phyloP scores from a whole-genome alignment of 2,797 vertebrate genomes.

The Allobates femoralis region DNA sequence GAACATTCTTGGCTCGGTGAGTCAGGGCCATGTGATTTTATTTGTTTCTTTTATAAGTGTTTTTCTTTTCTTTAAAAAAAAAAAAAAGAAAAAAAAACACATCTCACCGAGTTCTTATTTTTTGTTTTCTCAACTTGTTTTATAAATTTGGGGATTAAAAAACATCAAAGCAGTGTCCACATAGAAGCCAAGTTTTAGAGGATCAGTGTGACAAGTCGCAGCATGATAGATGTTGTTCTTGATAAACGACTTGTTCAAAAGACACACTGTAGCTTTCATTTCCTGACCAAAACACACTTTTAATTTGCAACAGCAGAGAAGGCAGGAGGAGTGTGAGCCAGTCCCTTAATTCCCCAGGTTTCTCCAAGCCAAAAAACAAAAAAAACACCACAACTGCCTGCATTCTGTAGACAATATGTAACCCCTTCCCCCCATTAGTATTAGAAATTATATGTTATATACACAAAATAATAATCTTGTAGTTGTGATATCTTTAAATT shows the following conservation, averaged over 20 bases:
- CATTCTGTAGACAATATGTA: constrained; percentile 63
- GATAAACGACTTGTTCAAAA: constrained; percentile 86
- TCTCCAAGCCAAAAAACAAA: constrained; percentile 68
- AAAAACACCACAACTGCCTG: constrained; percentile 66
- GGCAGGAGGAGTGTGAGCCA: constrained; percentile 74
- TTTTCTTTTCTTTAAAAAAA: neutral
- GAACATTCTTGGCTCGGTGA: neutral
- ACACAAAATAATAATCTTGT: too few relatives aligned
- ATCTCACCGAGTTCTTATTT: constrained; percentile 39
- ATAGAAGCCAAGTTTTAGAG: constrained; percentile 79
- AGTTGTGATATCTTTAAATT: too few relatives aligned
- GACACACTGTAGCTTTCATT: constrained; percentile 87
- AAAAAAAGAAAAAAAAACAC: neutral
- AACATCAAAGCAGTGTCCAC: constrained; percentile 80
- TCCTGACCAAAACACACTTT: constrained; percentile 86
- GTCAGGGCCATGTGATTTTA: too few relatives aligned
- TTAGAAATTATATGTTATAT: constrained; percentile 21
- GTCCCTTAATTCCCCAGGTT: constrained; percentile 76
- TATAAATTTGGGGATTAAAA: constrained; percentile 79
- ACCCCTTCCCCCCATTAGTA: neutral
- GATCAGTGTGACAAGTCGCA: constrained; percentile 82
- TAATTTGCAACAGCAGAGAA: constrained; percentile 85
- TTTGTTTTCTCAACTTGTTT: constrained; percentile 71
- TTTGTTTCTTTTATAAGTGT: constrained; percentile 10
- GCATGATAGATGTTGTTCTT: constrained; percentile 84